phyloP scores from a whole-genome alignment of 2,797 vertebrate genomes.

The Dermochelys coriacea region DNA sequence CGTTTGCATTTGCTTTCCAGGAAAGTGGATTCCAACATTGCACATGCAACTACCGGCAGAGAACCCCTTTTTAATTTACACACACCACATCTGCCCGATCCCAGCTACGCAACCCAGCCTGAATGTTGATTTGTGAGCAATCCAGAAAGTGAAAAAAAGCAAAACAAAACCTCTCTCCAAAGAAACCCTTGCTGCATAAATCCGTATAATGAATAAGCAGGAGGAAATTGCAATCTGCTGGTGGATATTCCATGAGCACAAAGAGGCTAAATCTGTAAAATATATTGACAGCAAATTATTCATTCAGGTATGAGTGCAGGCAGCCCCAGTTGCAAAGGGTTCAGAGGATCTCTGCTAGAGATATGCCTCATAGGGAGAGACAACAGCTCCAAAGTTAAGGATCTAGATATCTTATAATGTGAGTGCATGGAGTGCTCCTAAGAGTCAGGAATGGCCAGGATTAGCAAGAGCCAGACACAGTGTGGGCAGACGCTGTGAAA shows the following conservation, averaged over 20 bases:
- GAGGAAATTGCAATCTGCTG: neutral
- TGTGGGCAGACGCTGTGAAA: neutral
- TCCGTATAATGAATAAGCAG: neutral
- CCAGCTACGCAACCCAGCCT: neutral
- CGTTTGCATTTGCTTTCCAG: neutral
- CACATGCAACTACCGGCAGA: neutral
- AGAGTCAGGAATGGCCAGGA: accelerated
- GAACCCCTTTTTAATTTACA: neutral
- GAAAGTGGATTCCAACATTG: neutral
- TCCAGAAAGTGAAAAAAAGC: neutral
- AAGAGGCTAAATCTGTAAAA: neutral
- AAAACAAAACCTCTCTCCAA: too few relatives aligned
- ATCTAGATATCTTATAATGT: accelerated
- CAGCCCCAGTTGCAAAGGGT: neutral
- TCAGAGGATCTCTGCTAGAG: accelerated
- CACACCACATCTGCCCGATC: neutral
- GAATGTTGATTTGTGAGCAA: neutral
- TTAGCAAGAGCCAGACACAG: neutral
- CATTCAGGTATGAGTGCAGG: neutral
- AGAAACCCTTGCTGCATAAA: neutral
- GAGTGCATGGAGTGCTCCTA: too few relatives aligned
- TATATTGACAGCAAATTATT: neutral
- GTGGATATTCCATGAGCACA: neutral
- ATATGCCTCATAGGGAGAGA: accelerated
- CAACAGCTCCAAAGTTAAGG: accelerated